A percentile compares a stretch with the other conserved stretches of the same genome.
Evolutionary conservation across 2,797 vertebrate genomes (phyloP).

Genomic region (Notolabrus celidotus): DNA sequence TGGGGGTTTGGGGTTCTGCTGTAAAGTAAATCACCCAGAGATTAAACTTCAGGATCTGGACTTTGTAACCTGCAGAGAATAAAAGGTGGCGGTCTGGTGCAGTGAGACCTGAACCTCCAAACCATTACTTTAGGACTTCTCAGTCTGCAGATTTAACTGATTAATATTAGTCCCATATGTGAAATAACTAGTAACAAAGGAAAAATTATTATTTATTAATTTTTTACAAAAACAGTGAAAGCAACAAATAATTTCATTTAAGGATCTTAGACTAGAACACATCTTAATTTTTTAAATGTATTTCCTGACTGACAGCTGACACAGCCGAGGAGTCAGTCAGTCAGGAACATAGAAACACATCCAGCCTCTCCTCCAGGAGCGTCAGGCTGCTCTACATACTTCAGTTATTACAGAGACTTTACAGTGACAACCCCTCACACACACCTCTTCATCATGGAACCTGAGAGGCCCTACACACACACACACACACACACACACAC

Average conservation of each 20-base stretch:
- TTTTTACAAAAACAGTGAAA: no score
- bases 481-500: neutral
- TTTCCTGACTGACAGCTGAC: no score
- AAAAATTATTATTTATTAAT: no score
- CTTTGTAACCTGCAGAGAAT: conserved; percentile 62
- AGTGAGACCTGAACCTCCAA: no score
- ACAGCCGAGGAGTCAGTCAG: no score
- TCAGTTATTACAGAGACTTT: conserved; percentile 75
- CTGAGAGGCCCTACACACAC: conserved; percentile 38
- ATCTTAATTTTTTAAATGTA: no score
- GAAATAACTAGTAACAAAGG: no score
- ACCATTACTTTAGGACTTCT: no score
- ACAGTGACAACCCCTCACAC: conserved; percentile 73
- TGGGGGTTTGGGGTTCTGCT: conserved; percentile 9
- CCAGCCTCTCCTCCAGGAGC: conserved; percentile 39
- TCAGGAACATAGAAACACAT: conserved; percentile 1
- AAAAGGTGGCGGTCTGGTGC: conserved; percentile 12
- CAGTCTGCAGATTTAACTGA: no score
- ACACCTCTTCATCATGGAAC: conserved; percentile 82
- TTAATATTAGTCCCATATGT: no score
- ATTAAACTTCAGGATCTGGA: conserved; percentile 72
- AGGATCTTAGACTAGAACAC: neutral
- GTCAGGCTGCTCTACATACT: conserved; percentile 70
- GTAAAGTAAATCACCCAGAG: conserved; percentile 66
- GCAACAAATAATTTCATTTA: no score